Evolutionary conservation across 2,113 vertebrate species (phyloP).

Genomic region (Sorex araneus): DNA sequence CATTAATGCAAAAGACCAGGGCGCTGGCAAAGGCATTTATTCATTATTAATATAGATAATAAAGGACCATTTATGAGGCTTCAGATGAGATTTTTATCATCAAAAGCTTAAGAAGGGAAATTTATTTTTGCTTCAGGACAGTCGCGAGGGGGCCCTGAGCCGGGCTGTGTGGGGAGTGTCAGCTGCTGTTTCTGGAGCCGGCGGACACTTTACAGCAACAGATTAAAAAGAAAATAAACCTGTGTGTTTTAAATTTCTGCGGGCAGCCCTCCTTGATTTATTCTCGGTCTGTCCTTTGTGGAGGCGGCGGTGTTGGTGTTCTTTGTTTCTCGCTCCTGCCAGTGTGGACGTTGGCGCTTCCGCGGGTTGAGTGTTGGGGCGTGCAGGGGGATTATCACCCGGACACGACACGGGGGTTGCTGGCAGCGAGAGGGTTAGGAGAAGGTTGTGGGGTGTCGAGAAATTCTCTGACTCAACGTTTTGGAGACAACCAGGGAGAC

Average conservation of each 20-base stretch:
- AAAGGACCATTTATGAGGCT: constrained; percentile 93
- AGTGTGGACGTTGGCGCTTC: constrained; percentile 43
- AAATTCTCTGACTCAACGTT: constrained; percentile 25
- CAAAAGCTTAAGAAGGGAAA: constrained; percentile 92
- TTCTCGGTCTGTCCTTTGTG: constrained; percentile 77
- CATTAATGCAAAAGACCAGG: constrained; percentile 91
- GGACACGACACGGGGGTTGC: not conserved
- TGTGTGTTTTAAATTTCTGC: constrained; percentile 84
- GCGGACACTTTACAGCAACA: constrained; percentile 81
- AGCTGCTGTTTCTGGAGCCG: constrained; percentile 86
- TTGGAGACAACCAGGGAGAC: not conserved
- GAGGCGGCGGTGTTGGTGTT: not conserved
- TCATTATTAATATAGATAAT: constrained; percentile 95
- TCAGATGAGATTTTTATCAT: constrained; percentile 94
- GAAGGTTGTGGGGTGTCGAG: constrained; percentile 15
- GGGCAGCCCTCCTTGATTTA: constrained; percentile 68
- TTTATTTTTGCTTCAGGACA: constrained; percentile 91
- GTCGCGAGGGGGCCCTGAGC: constrained; percentile 86
- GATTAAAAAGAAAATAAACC: constrained; percentile 88
- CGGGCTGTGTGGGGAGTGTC: constrained; percentile 85
- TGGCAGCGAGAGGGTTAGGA: constrained; percentile 34
- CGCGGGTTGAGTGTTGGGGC: not conserved
- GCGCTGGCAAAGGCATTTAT: constrained; percentile 93
- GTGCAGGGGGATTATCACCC: not conserved
- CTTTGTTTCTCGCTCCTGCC: not conserved